These are phyloP conservation scores for Eubucco bourcierii DNA, from an alignment of 2,113 vertebrate genomes.

Conservation along the genomic window DNA sequence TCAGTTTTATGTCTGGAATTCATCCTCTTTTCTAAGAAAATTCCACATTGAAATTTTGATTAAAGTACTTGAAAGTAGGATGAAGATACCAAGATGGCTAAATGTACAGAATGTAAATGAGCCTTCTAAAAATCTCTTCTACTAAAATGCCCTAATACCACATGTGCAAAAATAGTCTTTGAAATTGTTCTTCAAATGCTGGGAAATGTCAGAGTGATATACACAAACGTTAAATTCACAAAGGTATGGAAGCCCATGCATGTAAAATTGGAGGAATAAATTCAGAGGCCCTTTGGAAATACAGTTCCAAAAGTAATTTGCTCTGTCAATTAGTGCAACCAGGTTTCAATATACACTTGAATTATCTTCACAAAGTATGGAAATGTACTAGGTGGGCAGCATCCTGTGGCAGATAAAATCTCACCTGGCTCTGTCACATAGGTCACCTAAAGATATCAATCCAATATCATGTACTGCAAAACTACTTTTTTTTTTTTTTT, in stretches of 20 bases:
- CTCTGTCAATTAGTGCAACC: conserved; percentile 4
- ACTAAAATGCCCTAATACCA: neutral
- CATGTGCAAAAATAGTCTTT: neutral
- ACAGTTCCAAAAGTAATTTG: neutral
- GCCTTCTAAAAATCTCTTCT: neutral
- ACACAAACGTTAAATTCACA: conserved; percentile 28
- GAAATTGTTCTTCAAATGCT: conserved; percentile 31
- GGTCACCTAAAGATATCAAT: neutral
- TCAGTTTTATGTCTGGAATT: neutral
- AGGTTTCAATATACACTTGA: conserved; percentile 37
- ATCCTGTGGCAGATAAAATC: neutral
- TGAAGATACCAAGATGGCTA: neutral
- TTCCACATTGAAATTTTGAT: conserved; percentile 2
- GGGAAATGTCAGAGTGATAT: neutral
- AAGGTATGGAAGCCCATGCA: conserved; percentile 18
- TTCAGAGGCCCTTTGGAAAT: conserved; percentile 32
- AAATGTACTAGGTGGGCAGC: neutral
- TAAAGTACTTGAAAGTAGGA: neutral
- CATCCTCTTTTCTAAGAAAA: neutral
- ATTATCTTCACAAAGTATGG: neutral
- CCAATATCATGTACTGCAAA: neutral
- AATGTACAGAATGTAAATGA: neutral
- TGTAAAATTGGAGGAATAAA: conserved; percentile 39
- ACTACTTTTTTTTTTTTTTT: neutral
- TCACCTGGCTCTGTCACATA: neutral